phyloP scores from a whole-genome alignment of 2,113 vertebrate genomes.

The Muntiacus reevesi region DNA sequence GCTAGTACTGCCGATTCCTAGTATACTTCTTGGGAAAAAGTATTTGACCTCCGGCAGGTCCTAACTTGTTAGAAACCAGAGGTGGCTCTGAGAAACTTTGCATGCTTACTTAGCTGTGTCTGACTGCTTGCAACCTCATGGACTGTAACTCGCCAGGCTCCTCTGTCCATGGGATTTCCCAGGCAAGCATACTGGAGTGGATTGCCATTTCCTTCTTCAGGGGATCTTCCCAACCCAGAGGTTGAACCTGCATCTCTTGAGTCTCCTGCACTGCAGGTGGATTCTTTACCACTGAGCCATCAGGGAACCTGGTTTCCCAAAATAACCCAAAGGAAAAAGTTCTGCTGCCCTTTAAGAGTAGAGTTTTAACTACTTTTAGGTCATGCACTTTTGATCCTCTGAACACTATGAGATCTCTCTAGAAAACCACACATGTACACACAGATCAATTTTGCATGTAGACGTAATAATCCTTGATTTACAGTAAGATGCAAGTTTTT shows the following conservation, averaged over 20 bases:
- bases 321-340: not conserved
- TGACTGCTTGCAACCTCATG: not conserved
- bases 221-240: not conserved
- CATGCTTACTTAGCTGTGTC: not conserved
- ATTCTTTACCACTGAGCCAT: not conserved
- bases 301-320: not conserved
- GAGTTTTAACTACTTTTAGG: not conserved
- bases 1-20: not conserved
- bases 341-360: not conserved
- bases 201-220: not conserved
- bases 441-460: not conserved
- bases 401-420: not conserved
- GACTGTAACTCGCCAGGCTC: not conserved
- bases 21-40: not conserved
- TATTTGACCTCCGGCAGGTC: not conserved
- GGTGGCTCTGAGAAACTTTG: not conserved
- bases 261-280: not conserved
- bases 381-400: not conserved
- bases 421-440: not conserved
- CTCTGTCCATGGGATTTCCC: not conserved
- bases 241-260: not conserved
- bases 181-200: not conserved
- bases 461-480: not conserved
- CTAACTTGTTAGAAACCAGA: not conserved
- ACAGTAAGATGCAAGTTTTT: not conserved